Evolutionary conservation across 35 echinoderm and acorn worm genomes (phyloP), one percentile per base, ranked within the genome.

Genomic region (Strongylocentrotus purpuratus): DNA sequence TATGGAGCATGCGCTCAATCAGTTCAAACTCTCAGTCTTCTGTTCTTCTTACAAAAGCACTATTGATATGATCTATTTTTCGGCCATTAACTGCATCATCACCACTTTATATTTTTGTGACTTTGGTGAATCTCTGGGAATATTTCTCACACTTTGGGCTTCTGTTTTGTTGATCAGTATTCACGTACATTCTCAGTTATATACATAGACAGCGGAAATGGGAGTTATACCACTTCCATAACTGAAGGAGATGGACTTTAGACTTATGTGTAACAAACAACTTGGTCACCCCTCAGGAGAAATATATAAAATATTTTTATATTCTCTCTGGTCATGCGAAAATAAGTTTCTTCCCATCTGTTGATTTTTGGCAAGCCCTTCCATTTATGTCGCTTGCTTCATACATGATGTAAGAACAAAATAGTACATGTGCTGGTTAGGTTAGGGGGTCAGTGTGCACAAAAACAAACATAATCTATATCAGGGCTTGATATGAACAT

Each of bases 31-130:
- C 7, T 22, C 65, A 4, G 22, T 28, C 3, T 41, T 41, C 65
- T 78, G 65, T 78, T 78, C 65, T 78, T 78, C 65, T 41, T 41
- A 78, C 65, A 31, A n/a, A 78, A 78, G 65, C 65, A 78, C 0
- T 78, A 31, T 78, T n/a, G 65, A 78, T 78, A 28, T 78, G 65
- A 78, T 78, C 65, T 78, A 78, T n/a, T 78, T 78, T 78, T 70
- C 20, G 5, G 7, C 22, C 25, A 78, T 78, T 78, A 78, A 78
- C 65, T 78, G 22, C 25, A 78, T 78, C 65, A 78, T 78, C 65
- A n/a, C 20, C 20, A 78, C 50, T 55, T 55, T 41, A 41, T 41
- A 59, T 59, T 17, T 59, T n/a, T 22, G 65, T 78, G 65, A 78
- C 65, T 78, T 78, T 78, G 65, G 65, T n/a, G 65, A 78, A 28